These are phyloP conservation scores for Flexamia atlantica DNA, from an alignment of 2,888 invertebrate genomes.

Conservation along the genomic window DNA sequence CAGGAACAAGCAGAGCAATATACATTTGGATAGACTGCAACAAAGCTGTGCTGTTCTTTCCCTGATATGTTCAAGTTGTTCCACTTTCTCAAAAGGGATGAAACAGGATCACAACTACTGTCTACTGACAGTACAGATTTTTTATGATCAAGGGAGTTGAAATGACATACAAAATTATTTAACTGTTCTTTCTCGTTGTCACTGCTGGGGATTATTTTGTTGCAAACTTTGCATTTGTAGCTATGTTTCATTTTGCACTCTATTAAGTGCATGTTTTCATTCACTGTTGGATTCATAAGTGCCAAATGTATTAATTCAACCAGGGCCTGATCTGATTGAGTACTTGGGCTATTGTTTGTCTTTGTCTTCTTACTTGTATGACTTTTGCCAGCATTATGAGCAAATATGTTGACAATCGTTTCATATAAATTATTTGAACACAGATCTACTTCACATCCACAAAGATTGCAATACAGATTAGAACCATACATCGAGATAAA, in stretches of 20 bases:
- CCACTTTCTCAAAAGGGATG: neutral
- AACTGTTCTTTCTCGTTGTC: neutral
- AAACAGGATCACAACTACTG: too few species aligned
- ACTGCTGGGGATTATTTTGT: neutral
- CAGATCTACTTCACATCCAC: neutral
- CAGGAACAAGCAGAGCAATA: neutral
- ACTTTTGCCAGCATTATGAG: neutral
- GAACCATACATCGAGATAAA: slow-evolving; percentile 32
- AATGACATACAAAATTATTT: neutral
- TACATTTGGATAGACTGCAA: neutral
- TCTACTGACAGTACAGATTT: too few species aligned
- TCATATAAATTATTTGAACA: slow-evolving; percentile 17
- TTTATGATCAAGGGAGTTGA: neutral
- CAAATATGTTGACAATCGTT: slow-evolving; percentile 1
- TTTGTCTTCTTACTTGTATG: neutral
- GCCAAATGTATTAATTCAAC: neutral
- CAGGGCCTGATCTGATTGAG: neutral
- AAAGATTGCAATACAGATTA: slow-evolving; percentile 15
- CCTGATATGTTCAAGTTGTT: neutral
- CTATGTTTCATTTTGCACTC: neutral
- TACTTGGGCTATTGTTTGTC: neutral
- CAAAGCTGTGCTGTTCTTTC: neutral
- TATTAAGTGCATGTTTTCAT: neutral
- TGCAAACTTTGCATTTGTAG: slow-evolving; percentile 3
- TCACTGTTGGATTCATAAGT: neutral